A percentile compares a stretch with the other conserved stretches of the same genome.
These are phyloP conservation scores for Brachystomella parvula DNA, from an alignment of 1,140 invertebrate genomes.

Conservation along the genomic window DNA sequence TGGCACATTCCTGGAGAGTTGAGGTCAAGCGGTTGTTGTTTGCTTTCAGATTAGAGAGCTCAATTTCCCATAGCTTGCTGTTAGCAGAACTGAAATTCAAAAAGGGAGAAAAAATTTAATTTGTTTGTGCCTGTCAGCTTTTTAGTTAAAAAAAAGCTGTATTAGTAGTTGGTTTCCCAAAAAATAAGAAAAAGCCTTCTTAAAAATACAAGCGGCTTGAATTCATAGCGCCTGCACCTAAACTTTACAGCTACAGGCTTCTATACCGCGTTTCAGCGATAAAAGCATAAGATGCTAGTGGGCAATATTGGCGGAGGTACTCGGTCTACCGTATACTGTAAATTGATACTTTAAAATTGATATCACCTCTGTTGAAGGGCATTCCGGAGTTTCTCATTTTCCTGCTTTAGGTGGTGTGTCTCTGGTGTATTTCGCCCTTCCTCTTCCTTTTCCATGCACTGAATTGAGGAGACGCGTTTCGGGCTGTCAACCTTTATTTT, in stretches of 20 bases:
- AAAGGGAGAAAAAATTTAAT: not conserved
- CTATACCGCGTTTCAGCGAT: too few relatives aligned
- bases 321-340: too few relatives aligned
- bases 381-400: conserved; percentile 90
- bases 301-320: too few relatives aligned
- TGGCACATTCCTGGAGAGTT: conserved; percentile 91
- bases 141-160: too few relatives aligned
- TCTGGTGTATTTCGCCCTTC: conserved; percentile 50
- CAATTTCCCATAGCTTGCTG: conserved; percentile 92
- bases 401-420: conserved; percentile 81
- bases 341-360: too few relatives aligned
- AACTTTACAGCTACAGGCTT: too few relatives aligned
- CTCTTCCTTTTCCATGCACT: conserved; percentile 50
- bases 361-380: conserved; percentile 93
- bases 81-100: conserved; percentile 8
- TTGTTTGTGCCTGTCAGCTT: too few relatives aligned
- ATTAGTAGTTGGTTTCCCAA: too few relatives aligned
- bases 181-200: too few relatives aligned
- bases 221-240: too few relatives aligned
- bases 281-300: too few relatives aligned
- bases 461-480: conserved; percentile 41
- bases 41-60: conserved; percentile 88
- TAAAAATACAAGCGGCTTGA: too few relatives aligned
- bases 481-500: conserved; percentile 28
- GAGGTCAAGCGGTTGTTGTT: conserved; percentile 91